phyloP scores from a whole-genome alignment of 1,140 invertebrate genomes.

The Hylyphantes graminicola region DNA sequence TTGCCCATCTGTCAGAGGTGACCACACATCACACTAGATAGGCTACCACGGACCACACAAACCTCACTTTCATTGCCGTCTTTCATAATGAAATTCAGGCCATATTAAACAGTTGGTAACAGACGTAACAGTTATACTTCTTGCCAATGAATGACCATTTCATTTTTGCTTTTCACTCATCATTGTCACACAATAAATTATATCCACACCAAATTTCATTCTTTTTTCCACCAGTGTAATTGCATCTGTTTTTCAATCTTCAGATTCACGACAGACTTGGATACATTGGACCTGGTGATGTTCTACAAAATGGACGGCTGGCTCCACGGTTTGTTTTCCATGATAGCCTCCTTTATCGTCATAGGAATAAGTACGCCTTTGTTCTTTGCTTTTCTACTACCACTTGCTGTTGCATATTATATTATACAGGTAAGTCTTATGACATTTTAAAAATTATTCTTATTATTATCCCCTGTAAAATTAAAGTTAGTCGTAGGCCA shows the following conservation, averaged over 20 bases:
- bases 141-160: no score
- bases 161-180: no score
- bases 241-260: background rate
- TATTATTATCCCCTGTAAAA: no score
- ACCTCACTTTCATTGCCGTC: no score
- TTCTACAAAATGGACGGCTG: constrained; percentile 66
- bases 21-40: no score
- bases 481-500: no score
- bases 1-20: no score
- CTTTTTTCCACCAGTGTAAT: background rate
- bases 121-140: no score
- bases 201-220: background rate
- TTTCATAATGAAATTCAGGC: no score
- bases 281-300: constrained; percentile 66
- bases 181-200: background rate
- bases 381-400: constrained; percentile 65
- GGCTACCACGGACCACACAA: no score
- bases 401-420: constrained; percentile 66
- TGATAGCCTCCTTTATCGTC: constrained; percentile 65
- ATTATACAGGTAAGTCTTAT: constrained; percentile 66
- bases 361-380: constrained; percentile 66
- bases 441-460: no score
- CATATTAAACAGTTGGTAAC: no score
- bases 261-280: constrained; percentile 63
- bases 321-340: constrained; percentile 62